Evolutionary conservation across 2,113 vertebrate genomes (phyloP).

Genomic region (Hydropotes inermis): DNA sequence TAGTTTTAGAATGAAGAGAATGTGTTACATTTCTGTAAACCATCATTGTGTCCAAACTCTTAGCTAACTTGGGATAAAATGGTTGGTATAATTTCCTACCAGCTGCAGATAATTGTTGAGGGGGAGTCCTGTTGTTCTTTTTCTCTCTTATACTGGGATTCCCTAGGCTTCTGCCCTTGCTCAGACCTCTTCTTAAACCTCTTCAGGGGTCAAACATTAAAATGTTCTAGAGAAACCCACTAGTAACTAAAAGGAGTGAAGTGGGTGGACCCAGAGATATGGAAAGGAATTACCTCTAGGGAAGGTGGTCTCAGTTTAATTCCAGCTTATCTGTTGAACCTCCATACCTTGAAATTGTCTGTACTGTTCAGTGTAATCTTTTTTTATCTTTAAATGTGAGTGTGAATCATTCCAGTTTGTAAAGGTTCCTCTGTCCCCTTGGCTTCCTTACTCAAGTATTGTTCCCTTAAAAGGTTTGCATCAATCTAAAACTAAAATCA

Average conservation of each 20-base stretch:
- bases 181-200: background rate
- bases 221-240: background rate
- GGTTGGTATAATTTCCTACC: background rate
- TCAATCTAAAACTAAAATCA: background rate
- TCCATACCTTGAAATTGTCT: background rate
- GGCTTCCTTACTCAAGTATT: background rate
- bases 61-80: background rate
- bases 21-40: background rate
- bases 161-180: background rate
- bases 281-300: background rate
- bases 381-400: background rate
- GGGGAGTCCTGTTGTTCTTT: background rate
- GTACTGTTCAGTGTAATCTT: background rate
- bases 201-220: background rate
- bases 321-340: background rate
- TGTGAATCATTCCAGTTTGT: background rate
- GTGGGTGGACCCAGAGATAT: background rate
- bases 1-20: slow-evolving; percentile 3
- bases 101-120: background rate
- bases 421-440: background rate
- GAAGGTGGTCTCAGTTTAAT: background rate
- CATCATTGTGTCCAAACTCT: background rate
- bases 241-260: background rate
- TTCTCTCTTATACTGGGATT: background rate
- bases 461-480: background rate